Percentiles rank a stretch among this genome's conserved stretches.
These are phyloP conservation scores for Lepidotrigona ventralis DNA, from an alignment of 1,140 invertebrate genomes.

Conservation along the genomic window DNA sequence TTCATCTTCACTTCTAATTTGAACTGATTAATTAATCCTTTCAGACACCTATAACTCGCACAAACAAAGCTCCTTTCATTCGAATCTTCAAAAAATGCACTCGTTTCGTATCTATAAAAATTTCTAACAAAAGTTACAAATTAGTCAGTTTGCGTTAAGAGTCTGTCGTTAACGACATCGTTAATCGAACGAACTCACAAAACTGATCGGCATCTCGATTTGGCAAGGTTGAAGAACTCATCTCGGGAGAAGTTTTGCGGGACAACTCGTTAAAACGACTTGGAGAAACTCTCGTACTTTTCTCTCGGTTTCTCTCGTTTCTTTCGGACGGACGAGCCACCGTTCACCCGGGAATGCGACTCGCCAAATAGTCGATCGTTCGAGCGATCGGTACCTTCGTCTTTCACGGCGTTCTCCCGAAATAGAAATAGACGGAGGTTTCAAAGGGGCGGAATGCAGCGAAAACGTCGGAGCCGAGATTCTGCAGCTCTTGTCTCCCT, in stretches of 20 bases:
- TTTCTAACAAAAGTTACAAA: too few species aligned
- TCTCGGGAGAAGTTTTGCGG: too few species aligned
- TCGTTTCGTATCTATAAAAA: too few species aligned
- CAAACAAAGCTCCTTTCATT: too few species aligned
- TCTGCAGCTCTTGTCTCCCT: background rate
- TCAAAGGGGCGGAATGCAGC: background rate
- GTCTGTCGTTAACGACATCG: too few species aligned
- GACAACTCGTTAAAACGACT: background rate
- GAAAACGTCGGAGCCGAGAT: background rate
- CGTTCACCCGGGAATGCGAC: background rate
- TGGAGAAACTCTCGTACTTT: conserved; percentile 4
- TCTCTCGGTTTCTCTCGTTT: background rate
- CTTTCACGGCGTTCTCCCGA: background rate
- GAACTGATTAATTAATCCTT: too few species aligned
- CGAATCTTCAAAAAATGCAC: too few species aligned
- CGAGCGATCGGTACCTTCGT: background rate
- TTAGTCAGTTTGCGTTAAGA: too few species aligned
- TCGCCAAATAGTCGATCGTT: background rate
- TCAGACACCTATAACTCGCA: too few species aligned
- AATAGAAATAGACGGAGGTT: background rate
- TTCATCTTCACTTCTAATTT: too few species aligned
- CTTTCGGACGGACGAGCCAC: background rate
- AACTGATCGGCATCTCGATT: too few species aligned
- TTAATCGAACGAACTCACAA: too few species aligned
- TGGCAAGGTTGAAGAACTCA: background rate